phyloP scores from a whole-genome alignment of 2,888 invertebrate species.

The Synergus gifuensis region DNA sequence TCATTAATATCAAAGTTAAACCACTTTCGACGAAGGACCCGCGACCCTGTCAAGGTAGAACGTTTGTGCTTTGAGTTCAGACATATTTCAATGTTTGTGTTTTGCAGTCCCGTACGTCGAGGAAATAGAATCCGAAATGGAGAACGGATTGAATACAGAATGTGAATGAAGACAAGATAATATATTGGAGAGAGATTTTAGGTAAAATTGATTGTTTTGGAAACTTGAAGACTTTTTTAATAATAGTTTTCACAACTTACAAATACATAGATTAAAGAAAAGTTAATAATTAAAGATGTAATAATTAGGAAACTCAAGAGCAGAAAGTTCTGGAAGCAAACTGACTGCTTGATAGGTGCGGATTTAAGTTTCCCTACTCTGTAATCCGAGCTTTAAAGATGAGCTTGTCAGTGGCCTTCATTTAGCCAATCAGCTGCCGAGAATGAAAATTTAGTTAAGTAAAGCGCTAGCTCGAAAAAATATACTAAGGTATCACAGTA shows the following conservation, averaged over 20 bases:
- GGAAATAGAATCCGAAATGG: background rate
- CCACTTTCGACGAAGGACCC: conserved; percentile 43
- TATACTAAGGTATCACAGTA: background rate
- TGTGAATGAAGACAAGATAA: background rate
- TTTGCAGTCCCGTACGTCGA: background rate
- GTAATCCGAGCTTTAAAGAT: conserved; percentile 40
- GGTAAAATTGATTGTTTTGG: background rate
- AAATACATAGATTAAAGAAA: background rate
- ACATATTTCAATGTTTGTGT: background rate
- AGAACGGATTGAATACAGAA: background rate
- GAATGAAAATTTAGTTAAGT: conserved; percentile 18
- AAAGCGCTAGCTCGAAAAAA: background rate
- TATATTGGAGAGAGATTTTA: background rate
- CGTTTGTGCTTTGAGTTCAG: background rate
- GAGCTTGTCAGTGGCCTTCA: conserved; percentile 23
- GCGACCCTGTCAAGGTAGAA: conserved; percentile 11
- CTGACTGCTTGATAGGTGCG: conserved; percentile 26
- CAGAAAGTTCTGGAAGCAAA: conserved; percentile 27
- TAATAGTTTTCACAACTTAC: background rate
- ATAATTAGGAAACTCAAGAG: conserved; percentile 24
- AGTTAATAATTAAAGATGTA: conserved; percentile 28
- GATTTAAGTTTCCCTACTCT: conserved; percentile 30
- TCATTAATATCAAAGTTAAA: conserved; percentile 52
- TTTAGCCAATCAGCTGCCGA: conserved; percentile 28
- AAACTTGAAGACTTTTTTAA: background rate